Conservation (phyloP, 2,888 invertebrate species). For the Brachyptera risi region DNA sequence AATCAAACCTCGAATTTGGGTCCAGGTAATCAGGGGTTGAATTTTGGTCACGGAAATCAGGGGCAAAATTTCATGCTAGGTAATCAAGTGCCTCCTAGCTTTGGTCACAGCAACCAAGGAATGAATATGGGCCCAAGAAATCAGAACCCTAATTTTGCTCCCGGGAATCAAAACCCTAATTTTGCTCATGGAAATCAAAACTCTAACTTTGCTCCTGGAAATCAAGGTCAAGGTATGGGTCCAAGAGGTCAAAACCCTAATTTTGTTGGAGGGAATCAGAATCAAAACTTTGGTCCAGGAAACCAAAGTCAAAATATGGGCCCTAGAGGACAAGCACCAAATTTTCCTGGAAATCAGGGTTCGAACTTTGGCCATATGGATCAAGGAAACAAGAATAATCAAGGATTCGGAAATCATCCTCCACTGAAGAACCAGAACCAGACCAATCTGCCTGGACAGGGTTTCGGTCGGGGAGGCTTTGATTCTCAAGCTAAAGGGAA, state of each 20-base stretch:
- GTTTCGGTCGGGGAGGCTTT: not conserved
- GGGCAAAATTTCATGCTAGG: constrained; percentile 12
- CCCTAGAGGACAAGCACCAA: not conserved
- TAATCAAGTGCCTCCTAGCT: not conserved
- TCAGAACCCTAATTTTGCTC: not conserved
- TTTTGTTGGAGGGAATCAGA: constrained; percentile 1
- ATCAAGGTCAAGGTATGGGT: not conserved
- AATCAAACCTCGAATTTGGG: constrained; percentile 24
- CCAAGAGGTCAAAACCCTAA: not conserved
- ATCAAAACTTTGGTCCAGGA: constrained; percentile 18
- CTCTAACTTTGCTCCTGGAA: not conserved
- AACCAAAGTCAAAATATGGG: not conserved
- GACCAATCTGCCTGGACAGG: not conserved
- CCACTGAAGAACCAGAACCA: not conserved
- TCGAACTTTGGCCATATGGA: constrained; percentile 3
- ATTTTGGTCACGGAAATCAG: constrained; percentile 19
- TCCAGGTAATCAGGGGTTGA: constrained; percentile 29
- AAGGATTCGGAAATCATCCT: constrained; percentile 29
- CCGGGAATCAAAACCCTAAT: not conserved
- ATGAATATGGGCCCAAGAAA: not conserved
- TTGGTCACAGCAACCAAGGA: constrained; percentile 2
- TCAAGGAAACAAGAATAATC: constrained; percentile 13
- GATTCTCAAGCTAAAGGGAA: not conserved
- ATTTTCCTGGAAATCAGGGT: constrained; percentile 23
- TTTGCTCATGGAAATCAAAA: constrained; percentile 10